phyloP scores from a whole-genome alignment of 2,888 invertebrate species.

The Brachypalpus laphriformis region DNA sequence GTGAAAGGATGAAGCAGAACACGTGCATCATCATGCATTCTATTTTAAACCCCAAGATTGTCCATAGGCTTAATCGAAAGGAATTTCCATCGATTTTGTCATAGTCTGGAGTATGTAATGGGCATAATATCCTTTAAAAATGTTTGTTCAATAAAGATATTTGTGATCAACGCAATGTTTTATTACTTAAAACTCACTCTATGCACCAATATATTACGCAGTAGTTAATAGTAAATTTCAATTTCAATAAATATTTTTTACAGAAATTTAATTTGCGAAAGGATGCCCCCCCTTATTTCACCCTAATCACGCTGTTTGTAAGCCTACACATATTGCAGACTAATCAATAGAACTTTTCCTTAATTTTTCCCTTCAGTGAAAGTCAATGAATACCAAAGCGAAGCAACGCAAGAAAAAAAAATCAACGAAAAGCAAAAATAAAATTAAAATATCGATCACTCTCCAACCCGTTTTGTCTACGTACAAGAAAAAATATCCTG shows the following conservation, averaged over 20 bases:
- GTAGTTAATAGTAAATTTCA: too few species aligned
- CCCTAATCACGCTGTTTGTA: neutral
- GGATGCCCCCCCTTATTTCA: neutral
- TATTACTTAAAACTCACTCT: too few species aligned
- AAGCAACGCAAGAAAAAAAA: constrained; percentile 70
- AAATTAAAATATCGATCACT: constrained; percentile 82
- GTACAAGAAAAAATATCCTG: constrained; percentile 37
- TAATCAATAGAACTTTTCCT: constrained; percentile 66
- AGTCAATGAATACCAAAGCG: constrained; percentile 48
- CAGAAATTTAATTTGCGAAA: neutral
- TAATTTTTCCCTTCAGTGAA: constrained; percentile 59
- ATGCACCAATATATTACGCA: neutral
- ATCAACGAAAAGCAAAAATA: constrained; percentile 75
- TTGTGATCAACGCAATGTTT: too few species aligned
- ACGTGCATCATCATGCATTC: too few species aligned
- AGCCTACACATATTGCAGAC: constrained; percentile 31
- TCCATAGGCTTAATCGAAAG: too few species aligned
- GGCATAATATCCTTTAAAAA: too few species aligned
- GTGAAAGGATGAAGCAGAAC: too few species aligned
- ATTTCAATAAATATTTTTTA: neutral
- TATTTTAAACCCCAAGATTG: too few species aligned
- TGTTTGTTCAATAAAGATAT: too few species aligned
- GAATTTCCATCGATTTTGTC: too few species aligned
- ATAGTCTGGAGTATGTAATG: too few species aligned
- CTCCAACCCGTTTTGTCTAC: constrained; percentile 80